Percentiles rank a stretch among this genome's conserved stretches.
These are phyloP conservation scores for Chouioia cunea DNA, from an alignment of 2,888 invertebrate species.

Conservation along the genomic window DNA sequence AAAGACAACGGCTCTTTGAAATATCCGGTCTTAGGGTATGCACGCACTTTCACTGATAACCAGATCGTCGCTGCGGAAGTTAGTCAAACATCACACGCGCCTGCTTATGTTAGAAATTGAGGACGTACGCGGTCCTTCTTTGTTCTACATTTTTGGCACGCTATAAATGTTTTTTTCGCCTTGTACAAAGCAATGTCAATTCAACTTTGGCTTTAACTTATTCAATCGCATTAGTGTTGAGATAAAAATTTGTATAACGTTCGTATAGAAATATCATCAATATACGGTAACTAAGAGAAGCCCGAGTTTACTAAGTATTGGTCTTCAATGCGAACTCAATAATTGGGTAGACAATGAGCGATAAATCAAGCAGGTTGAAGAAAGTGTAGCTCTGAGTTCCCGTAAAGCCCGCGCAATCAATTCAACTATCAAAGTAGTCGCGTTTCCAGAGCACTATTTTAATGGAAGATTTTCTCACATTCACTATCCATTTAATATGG, in stretches of 20 bases:
- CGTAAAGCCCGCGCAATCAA: slow-evolving; percentile 21
- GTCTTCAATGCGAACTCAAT: neutral
- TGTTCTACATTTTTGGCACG: too few species aligned
- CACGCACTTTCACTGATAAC: slow-evolving; percentile 58
- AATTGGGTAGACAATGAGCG: slow-evolving; percentile 36
- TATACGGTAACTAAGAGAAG: too few species aligned
- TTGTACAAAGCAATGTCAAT: too few species aligned
- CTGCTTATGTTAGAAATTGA: slow-evolving; percentile 1
- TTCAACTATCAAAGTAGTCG: slow-evolving; percentile 19
- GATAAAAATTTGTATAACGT: neutral
- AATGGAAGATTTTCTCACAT: too few species aligned
- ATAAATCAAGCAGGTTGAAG: slow-evolving; percentile 36
- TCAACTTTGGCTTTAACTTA: too few species aligned
- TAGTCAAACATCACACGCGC: slow-evolving; percentile 7
- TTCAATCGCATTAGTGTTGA: neutral
- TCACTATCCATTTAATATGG: too few species aligned
- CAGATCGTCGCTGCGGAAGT: slow-evolving; percentile 49
- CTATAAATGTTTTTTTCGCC: too few species aligned
- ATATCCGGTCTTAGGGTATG: slow-evolving; percentile 7
- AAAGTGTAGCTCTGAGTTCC: slow-evolving; percentile 46
- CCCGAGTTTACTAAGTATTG: too few species aligned
- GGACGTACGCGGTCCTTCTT: neutral
- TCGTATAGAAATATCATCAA: neutral
- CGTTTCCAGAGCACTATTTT: too few species aligned
- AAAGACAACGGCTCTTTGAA: slow-evolving; percentile 11